Evolutionary conservation across 2,888 invertebrate species (phyloP).

Genomic region (Erebia palarica): DNA sequence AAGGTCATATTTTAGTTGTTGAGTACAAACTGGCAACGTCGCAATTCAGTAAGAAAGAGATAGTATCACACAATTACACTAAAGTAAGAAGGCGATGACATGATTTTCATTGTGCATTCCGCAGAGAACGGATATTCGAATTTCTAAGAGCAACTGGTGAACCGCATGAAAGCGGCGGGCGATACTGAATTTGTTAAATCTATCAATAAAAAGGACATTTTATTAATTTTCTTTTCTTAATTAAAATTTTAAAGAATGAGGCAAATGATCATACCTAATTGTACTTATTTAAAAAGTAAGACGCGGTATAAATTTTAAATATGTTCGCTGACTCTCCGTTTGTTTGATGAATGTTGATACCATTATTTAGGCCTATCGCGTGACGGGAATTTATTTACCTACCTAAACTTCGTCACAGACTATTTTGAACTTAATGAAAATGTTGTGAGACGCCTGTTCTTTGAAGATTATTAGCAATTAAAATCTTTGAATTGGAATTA

Average conservation of each 20-base stretch:
- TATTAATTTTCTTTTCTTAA: slow-evolving; percentile 32
- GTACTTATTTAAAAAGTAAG: not conserved
- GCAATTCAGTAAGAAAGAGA: slow-evolving; percentile 53
- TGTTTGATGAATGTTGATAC: not conserved
- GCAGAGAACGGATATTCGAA: slow-evolving; percentile 70
- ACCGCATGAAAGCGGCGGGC: slow-evolving; percentile 75
- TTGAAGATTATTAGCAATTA: not conserved
- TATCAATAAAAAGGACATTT: slow-evolving; percentile 68
- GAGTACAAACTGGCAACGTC: slow-evolving; percentile 64
- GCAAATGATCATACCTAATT: not conserved
- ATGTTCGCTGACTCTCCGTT: not conserved
- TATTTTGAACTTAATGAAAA: not conserved
- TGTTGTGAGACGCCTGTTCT: not conserved
- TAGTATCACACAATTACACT: slow-evolving; percentile 31
- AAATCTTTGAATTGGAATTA: slow-evolving; percentile 10
- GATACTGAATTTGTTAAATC: slow-evolving; percentile 66
- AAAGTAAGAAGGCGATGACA: slow-evolving; percentile 55
- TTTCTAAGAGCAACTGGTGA: slow-evolving; percentile 66
- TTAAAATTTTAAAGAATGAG: slow-evolving; percentile 19
- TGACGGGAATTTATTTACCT: slow-evolving; percentile 30
- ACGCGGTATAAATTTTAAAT: not conserved
- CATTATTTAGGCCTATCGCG: slow-evolving; percentile 36
- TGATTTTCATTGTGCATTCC: slow-evolving; percentile 71
- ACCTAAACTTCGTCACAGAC: slow-evolving; percentile 29
- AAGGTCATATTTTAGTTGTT: slow-evolving; percentile 68